Conservation (phyloP, 2,797 vertebrate genomes). For the Naso thynnoides region DNA sequence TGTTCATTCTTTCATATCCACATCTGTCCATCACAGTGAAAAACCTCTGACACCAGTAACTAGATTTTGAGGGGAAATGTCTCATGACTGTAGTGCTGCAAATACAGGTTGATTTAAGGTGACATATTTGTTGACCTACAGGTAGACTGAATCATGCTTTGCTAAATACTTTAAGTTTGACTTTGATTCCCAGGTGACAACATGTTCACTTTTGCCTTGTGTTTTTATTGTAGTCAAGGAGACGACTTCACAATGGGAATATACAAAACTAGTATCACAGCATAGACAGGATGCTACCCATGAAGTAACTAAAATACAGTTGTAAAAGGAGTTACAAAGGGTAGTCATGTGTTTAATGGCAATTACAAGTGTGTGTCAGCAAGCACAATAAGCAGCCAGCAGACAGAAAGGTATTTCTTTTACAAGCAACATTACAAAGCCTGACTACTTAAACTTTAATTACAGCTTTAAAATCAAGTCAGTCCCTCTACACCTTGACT, state of each 20-base stretch:
- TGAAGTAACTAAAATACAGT: conserved; percentile 32
- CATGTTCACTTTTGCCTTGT: conserved; percentile 32
- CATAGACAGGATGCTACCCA: conserved; percentile 21
- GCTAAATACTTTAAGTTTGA: too few species aligned
- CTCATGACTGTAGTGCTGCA: conserved; percentile 5
- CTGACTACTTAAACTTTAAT: too few species aligned
- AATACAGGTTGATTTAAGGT: conserved; percentile 3
- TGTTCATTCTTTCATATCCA: conserved; percentile 28
- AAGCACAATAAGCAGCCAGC: conserved; percentile 23
- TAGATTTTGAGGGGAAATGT: neutral
- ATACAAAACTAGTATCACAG: conserved; percentile 8
- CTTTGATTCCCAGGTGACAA: neutral
- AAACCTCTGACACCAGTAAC: neutral
- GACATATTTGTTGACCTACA: neutral
- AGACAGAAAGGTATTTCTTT: neutral
- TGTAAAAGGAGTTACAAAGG: conserved; percentile 23
- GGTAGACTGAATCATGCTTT: neutral
- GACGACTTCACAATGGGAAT: conserved; percentile 12
- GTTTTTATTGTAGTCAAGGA: conserved; percentile 44
- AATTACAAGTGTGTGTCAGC: conserved; percentile 19
- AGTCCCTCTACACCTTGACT: too few species aligned
- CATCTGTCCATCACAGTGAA: conserved; percentile 23
- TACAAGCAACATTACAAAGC: too few species aligned
- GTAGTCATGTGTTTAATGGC: neutral
- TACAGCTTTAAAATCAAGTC: too few species aligned